phyloP scores from a whole-genome alignment of 2,888 invertebrate species.

The Drosophila mulleri region DNA sequence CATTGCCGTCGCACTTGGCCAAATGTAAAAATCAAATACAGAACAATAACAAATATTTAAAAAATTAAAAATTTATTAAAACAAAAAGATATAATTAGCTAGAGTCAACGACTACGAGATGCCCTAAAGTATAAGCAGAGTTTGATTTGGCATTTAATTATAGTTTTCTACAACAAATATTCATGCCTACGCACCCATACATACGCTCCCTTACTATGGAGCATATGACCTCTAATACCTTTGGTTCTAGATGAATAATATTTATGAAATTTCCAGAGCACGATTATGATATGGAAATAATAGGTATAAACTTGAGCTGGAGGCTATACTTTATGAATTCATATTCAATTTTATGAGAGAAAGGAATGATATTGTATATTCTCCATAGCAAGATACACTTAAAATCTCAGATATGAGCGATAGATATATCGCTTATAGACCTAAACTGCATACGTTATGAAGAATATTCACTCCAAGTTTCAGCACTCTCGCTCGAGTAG shows the following conservation, averaged over 20 bases:
- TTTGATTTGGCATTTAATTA: background rate
- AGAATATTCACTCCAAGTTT: background rate
- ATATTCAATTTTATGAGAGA: no score
- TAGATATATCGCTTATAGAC: no score
- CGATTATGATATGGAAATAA: background rate
- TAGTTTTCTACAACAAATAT: background rate
- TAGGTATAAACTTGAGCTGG: no score
- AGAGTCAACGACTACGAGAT: background rate
- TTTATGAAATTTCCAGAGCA: background rate
- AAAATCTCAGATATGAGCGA: fast-evolving
- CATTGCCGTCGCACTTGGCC: conserved; percentile 61
- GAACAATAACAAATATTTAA: conserved; percentile 24
- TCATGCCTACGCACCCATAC: background rate
- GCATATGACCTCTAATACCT: background rate
- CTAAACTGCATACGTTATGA: background rate
- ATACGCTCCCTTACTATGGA: background rate
- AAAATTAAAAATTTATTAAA: conserved; percentile 22
- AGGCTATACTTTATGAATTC: no score
- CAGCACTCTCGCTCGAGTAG: background rate
- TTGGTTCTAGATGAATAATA: background rate
- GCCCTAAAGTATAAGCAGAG: background rate
- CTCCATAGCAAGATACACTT: background rate
- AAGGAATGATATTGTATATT: background rate
- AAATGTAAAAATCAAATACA: conserved; percentile 48
- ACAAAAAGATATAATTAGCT: conserved; percentile 3